Conservation (phyloP, 2,888 invertebrate genomes). For the Habrosyne pyritoides region DNA sequence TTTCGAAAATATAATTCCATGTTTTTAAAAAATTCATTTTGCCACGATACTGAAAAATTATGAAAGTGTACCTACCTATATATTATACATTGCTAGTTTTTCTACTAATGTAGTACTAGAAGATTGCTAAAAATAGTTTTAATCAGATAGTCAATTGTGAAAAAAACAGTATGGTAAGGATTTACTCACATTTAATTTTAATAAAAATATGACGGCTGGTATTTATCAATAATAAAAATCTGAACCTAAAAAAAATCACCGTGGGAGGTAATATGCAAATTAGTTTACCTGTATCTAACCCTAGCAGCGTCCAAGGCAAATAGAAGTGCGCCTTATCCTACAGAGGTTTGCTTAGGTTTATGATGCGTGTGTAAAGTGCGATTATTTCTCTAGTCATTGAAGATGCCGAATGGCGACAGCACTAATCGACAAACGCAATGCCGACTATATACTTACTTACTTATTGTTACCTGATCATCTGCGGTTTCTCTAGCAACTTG, state of each 20-base stretch:
- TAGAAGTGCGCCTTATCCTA: conserved; percentile 64
- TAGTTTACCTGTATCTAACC: conserved; percentile 77
- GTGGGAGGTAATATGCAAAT: conserved; percentile 83
- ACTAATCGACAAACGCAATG: conserved; percentile 23
- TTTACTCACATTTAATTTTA: no score
- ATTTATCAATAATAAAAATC: conserved; percentile 38
- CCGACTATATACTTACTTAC: conserved; percentile 22
- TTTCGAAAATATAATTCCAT: no score
- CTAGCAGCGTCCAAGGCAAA: conserved; percentile 68
- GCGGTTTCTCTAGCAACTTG: conserved; percentile 15
- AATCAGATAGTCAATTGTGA: no score
- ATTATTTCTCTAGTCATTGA: conserved; percentile 68
- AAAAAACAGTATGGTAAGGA: no score
- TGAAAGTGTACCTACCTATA: no score
- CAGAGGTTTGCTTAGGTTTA: conserved; percentile 78
- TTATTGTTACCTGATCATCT: conserved; percentile 24
- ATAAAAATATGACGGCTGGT: conserved; percentile 3
- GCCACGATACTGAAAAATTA: no score
- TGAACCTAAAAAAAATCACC: conserved; percentile 54
- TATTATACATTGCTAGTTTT: no score
- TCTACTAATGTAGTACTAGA: no score
- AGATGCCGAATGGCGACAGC: conserved; percentile 62
- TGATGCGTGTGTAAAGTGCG: conserved; percentile 74
- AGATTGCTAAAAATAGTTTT: no score
- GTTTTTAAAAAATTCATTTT: no score